Conservation (phyloP, 2,113 vertebrate species). For the Ploceus nigricollis region DNA sequence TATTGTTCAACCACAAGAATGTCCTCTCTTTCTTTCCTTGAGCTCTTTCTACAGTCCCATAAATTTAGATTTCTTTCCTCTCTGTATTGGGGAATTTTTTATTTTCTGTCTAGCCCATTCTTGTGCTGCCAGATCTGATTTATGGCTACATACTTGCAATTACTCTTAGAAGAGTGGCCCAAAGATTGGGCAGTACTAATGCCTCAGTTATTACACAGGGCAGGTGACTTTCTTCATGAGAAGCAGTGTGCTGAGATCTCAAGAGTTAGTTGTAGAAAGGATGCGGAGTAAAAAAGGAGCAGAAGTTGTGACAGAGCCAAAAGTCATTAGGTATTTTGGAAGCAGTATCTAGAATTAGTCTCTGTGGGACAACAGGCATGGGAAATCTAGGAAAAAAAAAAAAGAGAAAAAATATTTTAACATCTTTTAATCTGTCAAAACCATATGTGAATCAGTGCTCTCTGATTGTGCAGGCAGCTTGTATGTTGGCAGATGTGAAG, state of each 20-base stretch:
- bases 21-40: background rate
- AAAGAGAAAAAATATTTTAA: background rate
- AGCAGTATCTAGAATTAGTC: background rate
- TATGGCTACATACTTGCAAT: background rate
- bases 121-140: background rate
- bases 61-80: slow-evolving; percentile 8
- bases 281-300: background rate
- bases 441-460: background rate
- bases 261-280: background rate
- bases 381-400: background rate
- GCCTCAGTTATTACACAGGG: background rate
- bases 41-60: background rate
- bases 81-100: background rate
- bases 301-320: background rate
- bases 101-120: background rate
- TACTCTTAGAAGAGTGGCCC: background rate
- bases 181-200: background rate
- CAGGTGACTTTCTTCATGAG: background rate
- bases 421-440: background rate
- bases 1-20: background rate
- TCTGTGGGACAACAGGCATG: background rate
- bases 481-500: background rate
- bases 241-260: background rate
- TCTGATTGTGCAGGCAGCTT: background rate
- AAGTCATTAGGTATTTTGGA: background rate